Evolutionary conservation across 2,888 invertebrate genomes (phyloP), one percentile per base, ranked within the genome.

Genomic region (Pelosia muscerda): DNA sequence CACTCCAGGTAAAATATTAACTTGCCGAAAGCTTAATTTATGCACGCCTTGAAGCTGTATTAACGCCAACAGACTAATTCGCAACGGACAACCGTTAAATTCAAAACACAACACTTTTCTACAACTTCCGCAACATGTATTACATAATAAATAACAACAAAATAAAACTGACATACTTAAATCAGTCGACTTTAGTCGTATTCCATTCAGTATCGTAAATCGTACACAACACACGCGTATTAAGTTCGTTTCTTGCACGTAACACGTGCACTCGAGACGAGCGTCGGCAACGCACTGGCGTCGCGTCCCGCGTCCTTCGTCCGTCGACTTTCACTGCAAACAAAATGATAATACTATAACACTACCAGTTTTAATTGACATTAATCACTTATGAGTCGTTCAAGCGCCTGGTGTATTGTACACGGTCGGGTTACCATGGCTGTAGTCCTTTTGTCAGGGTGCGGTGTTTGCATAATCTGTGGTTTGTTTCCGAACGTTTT

Each of bases 311-410:
- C 87, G 93, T 92, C 93, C 93, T 92, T 92, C 92, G 88, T 88
- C 90, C 90, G 89, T 90, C 88, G 88, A 92, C 92, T 93, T 93
- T 93, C 92, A 93, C 92, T 92, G 79, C 77, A 82, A 84, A n/a
- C n/a, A n/a, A n/a, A n/a, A 85, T 86, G 86, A 90, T 89, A 87
- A 88, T 88, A 84, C 78, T 86, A 84, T 82, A 84, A 84, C 65
- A 74, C 84, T 71, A 71, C 78, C 65, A 66, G 75, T 66, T 82
- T 72, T 9, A 71, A 75, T 68, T 67, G 81, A 65, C 62, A 53
- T 59, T 58, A 54, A 67, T 56, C 59, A 26, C 63, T 55, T 15
- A 13, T 15, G 34, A n/a, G 55, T 38, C 15, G 10, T 49, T 63
- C 42, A 15, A 42, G n/a, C 3, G 53, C 70, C 68, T 72, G 34